Conservation (phyloP, 2,888 invertebrate species). For the Rhamnusium bicolor region DNA sequence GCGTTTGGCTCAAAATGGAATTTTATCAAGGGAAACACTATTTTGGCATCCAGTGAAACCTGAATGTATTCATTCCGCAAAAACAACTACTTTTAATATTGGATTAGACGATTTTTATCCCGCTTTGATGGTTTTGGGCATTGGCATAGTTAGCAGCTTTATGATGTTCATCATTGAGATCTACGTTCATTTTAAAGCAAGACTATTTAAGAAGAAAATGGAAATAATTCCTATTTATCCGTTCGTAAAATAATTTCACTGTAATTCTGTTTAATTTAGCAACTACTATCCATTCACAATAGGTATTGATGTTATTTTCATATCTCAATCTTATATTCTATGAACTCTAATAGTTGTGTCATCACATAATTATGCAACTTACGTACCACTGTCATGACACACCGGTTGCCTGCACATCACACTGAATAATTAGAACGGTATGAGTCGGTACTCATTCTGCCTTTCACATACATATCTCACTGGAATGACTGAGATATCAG, state of each 20-base stretch:
- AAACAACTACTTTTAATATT: constrained; percentile 53
- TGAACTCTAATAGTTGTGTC: no score
- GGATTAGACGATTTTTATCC: constrained; percentile 64
- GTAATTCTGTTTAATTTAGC: no score
- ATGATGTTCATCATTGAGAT: constrained; percentile 56
- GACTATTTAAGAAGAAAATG: not conserved
- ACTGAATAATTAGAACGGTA: no score
- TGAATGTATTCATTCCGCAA: constrained; percentile 58
- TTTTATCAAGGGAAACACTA: constrained; percentile 56
- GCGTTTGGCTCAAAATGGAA: constrained; percentile 61
- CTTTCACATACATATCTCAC: no score
- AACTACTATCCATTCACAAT: no score
- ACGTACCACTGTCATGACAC: no score
- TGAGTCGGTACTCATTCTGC: no score
- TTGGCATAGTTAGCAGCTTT: constrained; percentile 59
- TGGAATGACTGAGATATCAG: no score
- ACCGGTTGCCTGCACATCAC: no score
- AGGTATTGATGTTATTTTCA: no score
- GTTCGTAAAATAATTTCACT: not conserved
- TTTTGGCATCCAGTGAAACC: constrained; percentile 65
- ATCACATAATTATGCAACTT: no score
- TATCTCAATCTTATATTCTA: no score
- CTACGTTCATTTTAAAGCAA: not conserved
- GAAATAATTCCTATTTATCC: not conserved
- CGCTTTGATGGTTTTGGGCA: constrained; percentile 55